phyloP scores from a whole-genome alignment of 92 coral and sea anemone species.

The Palythoa grandis region DNA sequence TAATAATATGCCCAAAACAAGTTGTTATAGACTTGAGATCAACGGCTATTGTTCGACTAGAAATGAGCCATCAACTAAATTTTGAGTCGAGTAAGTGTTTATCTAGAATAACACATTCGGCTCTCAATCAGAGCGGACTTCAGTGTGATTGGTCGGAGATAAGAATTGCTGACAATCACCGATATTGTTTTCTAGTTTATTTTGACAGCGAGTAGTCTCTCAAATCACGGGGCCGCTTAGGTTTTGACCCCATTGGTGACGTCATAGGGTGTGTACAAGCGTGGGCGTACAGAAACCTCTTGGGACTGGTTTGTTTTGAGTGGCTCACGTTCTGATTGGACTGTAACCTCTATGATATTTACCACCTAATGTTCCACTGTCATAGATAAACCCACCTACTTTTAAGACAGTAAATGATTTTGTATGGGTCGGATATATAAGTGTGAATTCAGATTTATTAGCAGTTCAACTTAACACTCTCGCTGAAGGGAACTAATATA shows the following conservation, averaged over 20 bases:
- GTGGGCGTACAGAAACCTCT: slow-evolving; percentile 95
- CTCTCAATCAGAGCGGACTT: slow-evolving; percentile 33
- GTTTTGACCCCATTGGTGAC: slow-evolving; percentile 82
- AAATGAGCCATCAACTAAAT: slow-evolving; percentile 10
- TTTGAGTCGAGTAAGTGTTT: slow-evolving; percentile 25
- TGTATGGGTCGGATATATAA: slow-evolving; percentile 55
- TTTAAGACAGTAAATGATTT: slow-evolving; percentile 63
- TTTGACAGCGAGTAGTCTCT: slow-evolving; percentile 59
- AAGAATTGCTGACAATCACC: slow-evolving; percentile 59
- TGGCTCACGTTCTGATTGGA: slow-evolving; percentile 76
- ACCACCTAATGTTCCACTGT: slow-evolving; percentile 94
- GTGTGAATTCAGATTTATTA: slow-evolving; percentile 3
- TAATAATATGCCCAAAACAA: slow-evolving; percentile 13
- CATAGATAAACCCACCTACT: slow-evolving; percentile 89
- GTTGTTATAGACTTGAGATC: slow-evolving; percentile 8
- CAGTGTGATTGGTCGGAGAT: slow-evolving; percentile 70
- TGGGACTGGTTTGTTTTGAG: slow-evolving; percentile 83
- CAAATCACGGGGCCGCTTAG: slow-evolving; percentile 59
- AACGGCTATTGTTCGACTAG: slow-evolving; percentile 32
- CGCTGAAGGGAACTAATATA: slow-evolving; percentile 8
- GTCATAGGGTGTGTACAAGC: slow-evolving; percentile 97
- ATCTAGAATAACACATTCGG: slow-evolving; percentile 56
- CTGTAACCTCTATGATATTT: slow-evolving; percentile 67
- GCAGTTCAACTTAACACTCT: slow-evolving; percentile 53
- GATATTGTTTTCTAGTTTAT: slow-evolving; percentile 70